Evolutionary conservation across 2,113 vertebrate genomes (phyloP), one percentile per base, ranked within the genome.

Genomic region (Panurus biarmicus): DNA sequence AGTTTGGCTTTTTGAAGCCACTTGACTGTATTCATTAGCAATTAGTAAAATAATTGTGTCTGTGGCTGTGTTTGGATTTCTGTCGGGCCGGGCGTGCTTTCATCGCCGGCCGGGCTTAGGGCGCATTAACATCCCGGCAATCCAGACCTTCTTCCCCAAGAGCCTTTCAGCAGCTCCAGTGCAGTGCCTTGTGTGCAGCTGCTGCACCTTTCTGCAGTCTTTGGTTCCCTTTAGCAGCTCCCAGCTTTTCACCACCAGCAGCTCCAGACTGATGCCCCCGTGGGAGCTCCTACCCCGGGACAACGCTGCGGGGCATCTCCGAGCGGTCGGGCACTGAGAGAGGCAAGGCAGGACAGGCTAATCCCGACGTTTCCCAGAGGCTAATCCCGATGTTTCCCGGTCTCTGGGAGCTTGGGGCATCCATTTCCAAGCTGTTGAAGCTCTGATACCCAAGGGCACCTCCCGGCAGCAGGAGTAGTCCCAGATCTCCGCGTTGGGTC

Each of bases 21-120:
- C 98, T 98, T 97, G 97, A 98, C 97, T 98, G 96, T 97, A 97
- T 98, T 98, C 98, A 97, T 98, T 98, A 98, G 97, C 97, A 98
- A 98, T 98, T 98, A 98, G 98, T 97, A 96, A 97, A 98, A 98
- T 98, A 98, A 98, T 98, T 98, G 98, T 97, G 97, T 90, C 97
- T 98, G 97, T 98, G 96, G 95, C 97, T 94, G 87, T 98, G 97
- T 98, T 98, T 98, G 97, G 96, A 93, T 98, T 98, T 98, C 96
- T 92, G 96, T 87, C 61, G 96, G 96, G 97, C 97, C 94, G 90
- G 77, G 66, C 50, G 92, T 79, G 96, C 98, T 98, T 98, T 98
- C 97, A 97, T 98, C 97, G 20, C 95, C 79, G 82, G 97, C 96
- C 94, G 89, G 97, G 95, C 97, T 97, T 83, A 86, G 85, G 94